Base-by-base conservation (phyloP, 2,888 invertebrate species). In the Cheilosia urbana region DNA sequence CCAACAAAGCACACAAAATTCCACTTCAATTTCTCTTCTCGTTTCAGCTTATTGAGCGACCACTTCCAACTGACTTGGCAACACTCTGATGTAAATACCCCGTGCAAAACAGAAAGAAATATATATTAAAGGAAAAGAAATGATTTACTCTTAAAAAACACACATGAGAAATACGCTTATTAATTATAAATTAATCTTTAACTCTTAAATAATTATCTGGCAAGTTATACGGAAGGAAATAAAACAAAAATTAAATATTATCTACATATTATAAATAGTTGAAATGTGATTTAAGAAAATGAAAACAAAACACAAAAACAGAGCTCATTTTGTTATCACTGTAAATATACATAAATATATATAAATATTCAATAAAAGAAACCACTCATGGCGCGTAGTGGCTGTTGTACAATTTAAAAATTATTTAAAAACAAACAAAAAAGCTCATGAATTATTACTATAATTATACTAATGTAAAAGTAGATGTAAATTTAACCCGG, bases 91-190 rank as follows among this genome's bases (percentile, higher is more conserved):
- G 84, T 84, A 84, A 65, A 84, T 71, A 71, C 51, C 62, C 73
- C 73, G 78, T 78, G 83, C 73, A 63, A 68, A 73, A 42, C 49
- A 34, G 30, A 40, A 34, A 21, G 9, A 37, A 11, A 37, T 9
- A 53, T 58, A 75, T 19, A 58, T 30, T 62, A 19, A 66, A 77
- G 37, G 34, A n/a, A 51, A 55, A 65, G 62, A 19, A 53, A 30
- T 62, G 34, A 37, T 11, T 80, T 71, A 80, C 63, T 85, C 66
- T 81, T 63, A 66, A 80, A 76, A 80, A 71, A 75, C 55, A 75
- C 66, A 85, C 81, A 77, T 66, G 81, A 81, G 80, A 81, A 85
- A 76, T 85, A 85, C 85, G 85, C 85, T 85, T 85, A 85, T 85
- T 85, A 85, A 85, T 81, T 85, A 85, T 85, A 85, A 85, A 85